Conservation (phyloP, 2,113 vertebrate genomes). For the Mus pahari region DNA sequence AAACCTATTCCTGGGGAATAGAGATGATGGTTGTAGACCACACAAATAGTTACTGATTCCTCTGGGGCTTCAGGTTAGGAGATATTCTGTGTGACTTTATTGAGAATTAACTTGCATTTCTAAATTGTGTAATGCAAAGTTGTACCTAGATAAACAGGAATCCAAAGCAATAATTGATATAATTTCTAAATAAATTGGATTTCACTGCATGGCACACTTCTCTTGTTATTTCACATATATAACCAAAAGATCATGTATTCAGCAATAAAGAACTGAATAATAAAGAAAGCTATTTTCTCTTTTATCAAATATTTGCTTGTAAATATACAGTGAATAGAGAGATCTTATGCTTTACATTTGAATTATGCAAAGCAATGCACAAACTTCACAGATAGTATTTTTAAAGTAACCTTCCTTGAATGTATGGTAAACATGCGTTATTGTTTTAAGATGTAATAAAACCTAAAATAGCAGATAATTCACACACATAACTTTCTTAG, state of each 20-base stretch:
- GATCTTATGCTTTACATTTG: not conserved
- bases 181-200: constrained; percentile 56
- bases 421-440: not conserved
- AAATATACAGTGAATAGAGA: not conserved
- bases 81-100: not conserved
- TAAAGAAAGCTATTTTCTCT: not conserved
- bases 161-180: constrained; percentile 26
- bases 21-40: not conserved
- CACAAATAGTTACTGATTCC: not conserved
- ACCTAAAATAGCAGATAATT: constrained; percentile 38
- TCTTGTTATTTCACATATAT: constrained; percentile 10
- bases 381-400: not conserved
- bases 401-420: constrained; percentile 5
- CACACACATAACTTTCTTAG: not conserved
- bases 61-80: not conserved
- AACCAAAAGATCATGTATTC: constrained; percentile 30
- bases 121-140: constrained; percentile 38
- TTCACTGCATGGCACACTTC: not conserved
- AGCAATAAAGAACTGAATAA: not conserved
- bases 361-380: constrained; percentile 9
- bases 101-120: not conserved
- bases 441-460: constrained; percentile 17
- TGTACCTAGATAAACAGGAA: not conserved
- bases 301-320: not conserved
- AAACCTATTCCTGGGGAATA: constrained; percentile 28